Conservation (phyloP, 2,888 invertebrate genomes). For the Hesperia comma region DNA sequence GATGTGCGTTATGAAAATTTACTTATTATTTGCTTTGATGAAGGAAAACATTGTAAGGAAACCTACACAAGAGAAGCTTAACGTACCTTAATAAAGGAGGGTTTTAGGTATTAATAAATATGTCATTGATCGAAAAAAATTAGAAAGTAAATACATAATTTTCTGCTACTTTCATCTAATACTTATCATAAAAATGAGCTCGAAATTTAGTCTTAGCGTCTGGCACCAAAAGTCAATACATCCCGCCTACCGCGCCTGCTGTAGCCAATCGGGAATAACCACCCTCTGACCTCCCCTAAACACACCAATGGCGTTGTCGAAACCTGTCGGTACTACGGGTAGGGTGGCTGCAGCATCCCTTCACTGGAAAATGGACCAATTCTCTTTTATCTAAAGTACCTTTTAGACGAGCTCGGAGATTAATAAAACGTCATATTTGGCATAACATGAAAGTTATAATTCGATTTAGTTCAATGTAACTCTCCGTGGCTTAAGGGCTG, state of each 20-base stretch:
- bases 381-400: rapidly evolving
- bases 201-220: slow-evolving; percentile 43
- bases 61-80: too few species aligned
- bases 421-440: slow-evolving; percentile 66
- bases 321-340: slow-evolving; percentile 64
- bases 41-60: too few species aligned
- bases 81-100: too few species aligned
- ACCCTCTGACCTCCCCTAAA: slow-evolving; percentile 59
- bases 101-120: too few species aligned
- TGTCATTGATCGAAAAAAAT: too few species aligned
- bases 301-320: slow-evolving; percentile 63
- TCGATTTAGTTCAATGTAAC: slow-evolving; percentile 70
- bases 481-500: slow-evolving; percentile 39
- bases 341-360: slow-evolving; percentile 52
- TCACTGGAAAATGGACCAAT: slow-evolving; percentile 43
- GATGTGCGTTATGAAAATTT: too few species aligned
- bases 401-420: slow-evolving; percentile 45
- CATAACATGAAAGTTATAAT: slow-evolving; percentile 58
- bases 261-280: slow-evolving; percentile 64
- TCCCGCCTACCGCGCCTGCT: slow-evolving; percentile 68
- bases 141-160: not conserved
- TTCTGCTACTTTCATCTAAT: not conserved
- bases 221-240: slow-evolving; percentile 57
- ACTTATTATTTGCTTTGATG: too few species aligned
- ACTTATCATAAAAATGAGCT: slow-evolving; percentile 26